Base-by-base conservation (phyloP, 35 echinoderm and acorn worm genomes). In the Apostichopus japonicus region DNA sequence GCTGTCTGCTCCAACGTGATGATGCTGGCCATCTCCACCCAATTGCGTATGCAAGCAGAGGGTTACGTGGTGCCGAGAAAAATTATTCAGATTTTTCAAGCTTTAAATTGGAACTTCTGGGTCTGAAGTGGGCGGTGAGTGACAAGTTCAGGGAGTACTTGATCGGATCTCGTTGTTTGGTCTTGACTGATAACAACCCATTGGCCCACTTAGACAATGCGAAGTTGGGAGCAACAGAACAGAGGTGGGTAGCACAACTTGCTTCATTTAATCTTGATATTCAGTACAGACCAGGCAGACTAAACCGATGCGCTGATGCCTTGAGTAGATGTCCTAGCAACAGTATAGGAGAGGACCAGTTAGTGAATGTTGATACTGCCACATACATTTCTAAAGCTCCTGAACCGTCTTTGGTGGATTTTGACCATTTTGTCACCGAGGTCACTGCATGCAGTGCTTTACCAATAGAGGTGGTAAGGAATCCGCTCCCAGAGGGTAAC, bases 171-270 rank as follows among this genome's bases (percentile, higher is more conserved):
- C n/a, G n/a, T n/a, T n/a, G n/a, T n/a, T n/a, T n/a, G n/a, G n/a
- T n/a, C n/a, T n/a, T n/a, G n/a, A n/a, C n/a, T n/a, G n/a, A n/a
- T n/a, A n/a, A n/a, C n/a, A n/a, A n/a, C n/a, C n/a, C n/a, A n/a
- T n/a, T n/a, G n/a, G n/a, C 61, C 15, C 61, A 65, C 61, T 65
- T 65, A 65, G 61, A 65, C 61, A 65, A 65, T 65, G 61, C 61
- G 2, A 65, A 65, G 13, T 77, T 90, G 24, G 87, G 87, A 13
- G 87, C 87, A 8, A 90, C 87, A 24, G 87, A 90, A 25, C 56
- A 76, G 23, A 67, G 87, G 54, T 90, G 87, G 87, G 87, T 90
- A 10, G 17, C 87, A 7, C 87, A 90, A 75, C 70, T 90, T 21
- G 56, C 87, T 73, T 58, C 56, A 6, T 77, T 75, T 19, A 25